Base-by-base conservation (phyloP, 2,888 invertebrate species). In the Acleris emargana region DNA sequence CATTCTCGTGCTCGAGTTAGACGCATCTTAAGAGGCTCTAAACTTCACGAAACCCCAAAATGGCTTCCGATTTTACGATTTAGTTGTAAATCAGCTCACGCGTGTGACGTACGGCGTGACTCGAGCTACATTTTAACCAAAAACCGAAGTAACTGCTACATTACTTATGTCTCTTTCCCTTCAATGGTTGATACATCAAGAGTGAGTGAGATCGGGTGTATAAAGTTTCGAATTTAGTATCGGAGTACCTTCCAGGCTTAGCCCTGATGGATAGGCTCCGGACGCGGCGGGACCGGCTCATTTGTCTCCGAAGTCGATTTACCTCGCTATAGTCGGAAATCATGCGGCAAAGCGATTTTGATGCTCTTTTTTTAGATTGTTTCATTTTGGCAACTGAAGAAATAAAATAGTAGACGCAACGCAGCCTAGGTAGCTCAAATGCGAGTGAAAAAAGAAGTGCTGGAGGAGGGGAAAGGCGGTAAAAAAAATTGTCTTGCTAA, bases 191-290 rank as follows among this genome's bases (percentile, higher is more conserved):
- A 38, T 38, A 38, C 38, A 38, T 38, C 13, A 38, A 13, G 38
- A 38, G 38, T 4, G 38, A 38, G 38, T 3, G 38, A 38, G 38
- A 38, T 38, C 11, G 38, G 11, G 53, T 20, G 43, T 45, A 32
- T 61, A 38, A 38, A 38, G 38, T 38, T 38, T 11, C 13, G 38
- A 13, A 38, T 38, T 38, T 38, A 13, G 38, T 38, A 13, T 38
- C 13, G 38, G 38, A 38, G 38, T 38, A 38, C 13, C 32, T 38
- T 38, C 17, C 18, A 17, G 17, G 45, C 45, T n/a, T 17, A 69
- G 72, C 69, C 71, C 64, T 83, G 82, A 83, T 78, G 77, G 74
- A 82, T 81, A 72, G 75, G 69, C 69, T 69, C 71, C 68, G 68
- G 69, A 62, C 68, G 66, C 64, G 68, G 69, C 72, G 72, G 71